Conservation (phyloP, 2,113 vertebrate species). For the Hirundichthys speculiger region DNA sequence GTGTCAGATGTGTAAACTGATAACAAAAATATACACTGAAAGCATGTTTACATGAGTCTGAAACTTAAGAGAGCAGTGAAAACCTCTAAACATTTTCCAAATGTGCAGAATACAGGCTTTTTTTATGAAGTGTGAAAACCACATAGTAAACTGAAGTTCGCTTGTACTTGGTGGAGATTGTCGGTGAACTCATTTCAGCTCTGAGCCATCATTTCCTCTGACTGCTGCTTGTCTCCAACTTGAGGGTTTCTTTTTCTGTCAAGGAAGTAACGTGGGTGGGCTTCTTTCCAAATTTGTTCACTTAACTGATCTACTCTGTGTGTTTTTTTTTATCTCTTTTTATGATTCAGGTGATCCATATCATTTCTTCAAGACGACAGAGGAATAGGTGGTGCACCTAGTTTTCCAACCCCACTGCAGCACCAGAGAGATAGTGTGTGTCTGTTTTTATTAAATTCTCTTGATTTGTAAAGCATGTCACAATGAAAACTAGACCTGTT, state of each 20-base stretch:
- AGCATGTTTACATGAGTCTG: neutral
- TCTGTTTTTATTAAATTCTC: too few relatives aligned
- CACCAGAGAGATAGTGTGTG: neutral
- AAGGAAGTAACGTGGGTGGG: neutral
- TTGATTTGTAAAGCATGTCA: neutral
- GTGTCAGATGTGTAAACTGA: too few relatives aligned
- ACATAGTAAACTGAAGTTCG: neutral
- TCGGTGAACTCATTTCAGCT: neutral
- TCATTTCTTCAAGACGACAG: constrained; percentile 13
- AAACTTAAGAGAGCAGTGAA: neutral
- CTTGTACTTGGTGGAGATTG: neutral
- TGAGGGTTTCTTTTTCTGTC: neutral
- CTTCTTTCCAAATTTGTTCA: neutral
- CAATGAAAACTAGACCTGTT: neutral
- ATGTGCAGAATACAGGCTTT: neutral
- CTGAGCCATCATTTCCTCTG: constrained; percentile 29
- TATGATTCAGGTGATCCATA: constrained; percentile 32
- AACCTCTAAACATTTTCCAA: neutral
- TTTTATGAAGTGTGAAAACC: neutral
- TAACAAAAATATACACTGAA: too few relatives aligned
- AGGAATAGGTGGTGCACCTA: neutral
- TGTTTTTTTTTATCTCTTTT: neutral
- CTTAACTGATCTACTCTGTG: neutral
- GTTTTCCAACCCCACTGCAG: neutral
- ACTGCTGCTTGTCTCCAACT: too few relatives aligned